Evolutionary conservation across 2,113 vertebrate genomes (phyloP).

Genomic region (Ursus arctos): DNA sequence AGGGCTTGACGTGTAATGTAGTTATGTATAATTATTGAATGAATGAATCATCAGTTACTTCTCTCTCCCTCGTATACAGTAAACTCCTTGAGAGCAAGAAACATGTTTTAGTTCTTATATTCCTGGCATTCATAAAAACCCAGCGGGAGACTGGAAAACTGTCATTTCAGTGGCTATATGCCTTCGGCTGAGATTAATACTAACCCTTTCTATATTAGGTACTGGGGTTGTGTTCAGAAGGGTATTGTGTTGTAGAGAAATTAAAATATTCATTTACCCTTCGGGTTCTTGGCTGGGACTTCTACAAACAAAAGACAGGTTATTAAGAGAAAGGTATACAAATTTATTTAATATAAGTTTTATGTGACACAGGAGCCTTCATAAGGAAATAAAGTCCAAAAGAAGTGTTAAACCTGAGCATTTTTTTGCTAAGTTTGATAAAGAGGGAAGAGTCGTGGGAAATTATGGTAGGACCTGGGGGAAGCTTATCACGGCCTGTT

Average conservation of each 20-base stretch:
- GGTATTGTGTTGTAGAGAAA: background rate
- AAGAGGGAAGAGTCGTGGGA: background rate
- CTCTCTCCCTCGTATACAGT: background rate
- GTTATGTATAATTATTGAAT: background rate
- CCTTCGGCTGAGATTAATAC: background rate
- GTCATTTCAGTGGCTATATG: background rate
- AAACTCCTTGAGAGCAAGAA: background rate
- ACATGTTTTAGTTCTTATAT: background rate
- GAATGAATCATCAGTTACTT: background rate
- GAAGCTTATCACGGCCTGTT: background rate
- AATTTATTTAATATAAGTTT: background rate
- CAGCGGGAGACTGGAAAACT: background rate
- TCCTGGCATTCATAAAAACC: background rate
- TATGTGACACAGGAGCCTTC: background rate
- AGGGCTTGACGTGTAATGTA: background rate
- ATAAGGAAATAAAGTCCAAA: background rate
- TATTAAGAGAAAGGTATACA: background rate
- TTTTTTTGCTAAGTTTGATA: background rate
- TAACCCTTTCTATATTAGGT: background rate
- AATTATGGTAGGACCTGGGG: background rate
- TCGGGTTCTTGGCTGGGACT: background rate
- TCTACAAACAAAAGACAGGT: background rate
- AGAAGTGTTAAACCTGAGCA: background rate
- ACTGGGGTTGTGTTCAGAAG: background rate
- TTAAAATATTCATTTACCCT: background rate